Evolutionary conservation across 2,113 vertebrate genomes (phyloP).

Genomic region (Zosterops hypoxanthus): DNA sequence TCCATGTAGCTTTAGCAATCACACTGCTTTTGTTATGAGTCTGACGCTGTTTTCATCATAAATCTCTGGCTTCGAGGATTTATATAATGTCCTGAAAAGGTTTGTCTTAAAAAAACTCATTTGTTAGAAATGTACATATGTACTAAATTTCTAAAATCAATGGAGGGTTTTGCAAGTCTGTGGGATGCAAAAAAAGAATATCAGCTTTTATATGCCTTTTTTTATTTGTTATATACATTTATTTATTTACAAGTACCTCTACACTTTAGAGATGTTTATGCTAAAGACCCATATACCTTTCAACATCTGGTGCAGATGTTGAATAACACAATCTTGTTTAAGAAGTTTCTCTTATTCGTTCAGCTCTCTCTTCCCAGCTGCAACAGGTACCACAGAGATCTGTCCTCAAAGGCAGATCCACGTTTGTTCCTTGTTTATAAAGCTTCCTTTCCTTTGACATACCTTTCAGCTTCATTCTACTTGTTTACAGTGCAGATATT

Average conservation of each 20-base stretch:
- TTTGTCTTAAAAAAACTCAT: neutral
- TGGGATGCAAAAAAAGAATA: neutral
- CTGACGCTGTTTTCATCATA: neutral
- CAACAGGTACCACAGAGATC: neutral
- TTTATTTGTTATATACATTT: too few species aligned
- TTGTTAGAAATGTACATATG: neutral
- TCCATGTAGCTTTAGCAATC: neutral
- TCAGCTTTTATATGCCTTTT: neutral
- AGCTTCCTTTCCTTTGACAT: neutral
- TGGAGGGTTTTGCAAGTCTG: neutral
- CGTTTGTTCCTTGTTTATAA: neutral
- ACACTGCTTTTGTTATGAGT: neutral
- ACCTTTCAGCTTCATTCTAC: neutral
- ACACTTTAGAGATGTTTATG: neutral
- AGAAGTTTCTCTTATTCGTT: neutral
- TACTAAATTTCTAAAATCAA: neutral
- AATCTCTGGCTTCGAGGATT: neutral
- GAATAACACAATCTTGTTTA: neutral
- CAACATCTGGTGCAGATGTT: neutral
- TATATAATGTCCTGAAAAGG: neutral
- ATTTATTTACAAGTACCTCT: neutral
- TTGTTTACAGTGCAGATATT: neutral
- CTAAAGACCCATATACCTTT: neutral
- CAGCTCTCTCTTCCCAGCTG: neutral
- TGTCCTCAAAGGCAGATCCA: neutral